A percentile compares a stretch with the other conserved stretches of the same genome.
Conservation (phyloP, 2,113 vertebrate species). For the human region GRCh38 chr3:141663001-141663500, state of each 20-base stretch:
- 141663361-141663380: no score
- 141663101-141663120: slow-evolving; percentile 36
- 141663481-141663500: no score
- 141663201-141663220: slow-evolving; percentile 7
- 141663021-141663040: not conserved
- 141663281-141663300: not conserved
- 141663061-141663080: not conserved
- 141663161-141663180: slow-evolving; percentile 55
- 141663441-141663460: no score
- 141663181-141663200: slow-evolving; percentile 6
- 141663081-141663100: slow-evolving; percentile 28
- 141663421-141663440: no score
- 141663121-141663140: not conserved
- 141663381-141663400: no score
- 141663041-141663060: not conserved
- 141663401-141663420: no score
- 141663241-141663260: slow-evolving; percentile 4
- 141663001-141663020: not conserved
- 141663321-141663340: not conserved
- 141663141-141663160: not conserved
- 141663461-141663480: no score
- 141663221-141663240: slow-evolving; percentile 50
- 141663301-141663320: not conserved
- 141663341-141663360: not conserved
- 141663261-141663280: slow-evolving; percentile 60